A percentile compares a stretch with the other conserved stretches of the same genome.
phyloP scores from a whole-genome alignment of 2,113 vertebrate species.

The Aramus guarauna region DNA sequence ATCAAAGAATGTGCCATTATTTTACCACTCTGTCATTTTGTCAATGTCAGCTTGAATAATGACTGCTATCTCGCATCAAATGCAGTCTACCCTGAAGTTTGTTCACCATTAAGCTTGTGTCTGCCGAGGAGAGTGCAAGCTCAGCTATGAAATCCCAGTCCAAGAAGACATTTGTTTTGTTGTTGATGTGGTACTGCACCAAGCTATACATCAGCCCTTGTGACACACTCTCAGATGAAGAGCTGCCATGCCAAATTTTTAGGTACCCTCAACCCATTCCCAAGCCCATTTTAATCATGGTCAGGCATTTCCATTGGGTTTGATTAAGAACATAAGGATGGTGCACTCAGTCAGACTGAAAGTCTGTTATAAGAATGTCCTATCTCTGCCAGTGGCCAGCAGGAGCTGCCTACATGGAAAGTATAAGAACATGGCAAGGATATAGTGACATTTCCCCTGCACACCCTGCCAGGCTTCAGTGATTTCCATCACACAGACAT shows the following conservation, averaged over 20 bases:
- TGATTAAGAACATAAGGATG: background rate
- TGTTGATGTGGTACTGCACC: background rate
- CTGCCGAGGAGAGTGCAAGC: conserved; percentile 42
- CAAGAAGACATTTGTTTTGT: conserved; percentile 26
- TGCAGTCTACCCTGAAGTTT: conserved; percentile 67
- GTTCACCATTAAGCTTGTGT: conserved; percentile 33
- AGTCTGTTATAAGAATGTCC: background rate
- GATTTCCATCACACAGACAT: background rate
- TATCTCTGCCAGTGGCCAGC: background rate
- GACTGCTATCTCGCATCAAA: conserved; percentile 60
- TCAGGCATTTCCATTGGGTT: background rate
- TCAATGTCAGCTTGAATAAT: conserved; percentile 66
- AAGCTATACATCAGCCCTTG: background rate
- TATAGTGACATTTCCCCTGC: background rate
- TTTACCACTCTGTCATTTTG: conserved; percentile 60
- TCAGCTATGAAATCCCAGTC: conserved; percentile 44
- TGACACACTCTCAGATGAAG: background rate
- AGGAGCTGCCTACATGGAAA: background rate
- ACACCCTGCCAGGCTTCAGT: background rate
- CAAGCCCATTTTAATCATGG: background rate
- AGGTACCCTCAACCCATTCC: background rate
- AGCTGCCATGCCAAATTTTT: background rate
- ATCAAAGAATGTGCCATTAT: conserved; percentile 56
- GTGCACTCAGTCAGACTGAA: background rate
- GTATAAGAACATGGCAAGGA: background rate